Percentiles rank a stretch among this genome's conserved stretches.
Conservation (phyloP, 2,797 vertebrate genomes). For the Thunnus albacares region DNA sequence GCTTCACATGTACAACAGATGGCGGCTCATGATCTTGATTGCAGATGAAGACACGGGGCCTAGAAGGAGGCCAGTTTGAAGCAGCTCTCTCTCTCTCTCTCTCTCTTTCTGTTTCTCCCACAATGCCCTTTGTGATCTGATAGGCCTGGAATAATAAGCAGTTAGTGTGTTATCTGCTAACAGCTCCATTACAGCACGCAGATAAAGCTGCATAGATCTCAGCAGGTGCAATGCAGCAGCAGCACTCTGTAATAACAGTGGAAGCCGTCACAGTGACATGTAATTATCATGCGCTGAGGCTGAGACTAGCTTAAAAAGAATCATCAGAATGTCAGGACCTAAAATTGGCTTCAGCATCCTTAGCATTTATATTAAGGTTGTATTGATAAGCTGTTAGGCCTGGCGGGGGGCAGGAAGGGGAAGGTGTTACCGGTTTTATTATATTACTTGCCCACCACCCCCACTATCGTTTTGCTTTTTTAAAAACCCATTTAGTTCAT, state of each 20-base stretch:
- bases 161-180: slow-evolving; percentile 74
- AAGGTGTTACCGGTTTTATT: too few species aligned
- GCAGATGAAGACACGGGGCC: slow-evolving; percentile 49
- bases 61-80: slow-evolving; percentile 31
- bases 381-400: slow-evolving; percentile 7
- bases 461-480: too few species aligned
- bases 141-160: slow-evolving; percentile 80
- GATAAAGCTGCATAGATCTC: slow-evolving; percentile 70
- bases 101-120: slow-evolving; percentile 12
- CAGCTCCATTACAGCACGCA: slow-evolving; percentile 69
- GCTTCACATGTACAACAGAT: slow-evolving; percentile 40
- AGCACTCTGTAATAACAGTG: slow-evolving; percentile 62
- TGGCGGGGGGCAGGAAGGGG: too few species aligned
- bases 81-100: slow-evolving; percentile 1
- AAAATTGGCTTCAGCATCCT: slow-evolving; percentile 45
- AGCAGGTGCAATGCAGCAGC: slow-evolving; percentile 64
- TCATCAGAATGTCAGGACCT: slow-evolving; percentile 28
- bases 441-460: too few species aligned
- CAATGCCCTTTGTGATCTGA: slow-evolving; percentile 70
- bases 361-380: slow-evolving; percentile 43
- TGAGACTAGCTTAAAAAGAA: slow-evolving; percentile 44
- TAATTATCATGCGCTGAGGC: slow-evolving; percentile 69
- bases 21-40: slow-evolving; percentile 40
- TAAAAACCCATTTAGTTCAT: too few species aligned
- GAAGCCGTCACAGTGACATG: slow-evolving; percentile 55